These are phyloP conservation scores for Pegea sp. DNA, from an alignment of 23 tunicate genomes.

Conservation along the genomic window DNA sequence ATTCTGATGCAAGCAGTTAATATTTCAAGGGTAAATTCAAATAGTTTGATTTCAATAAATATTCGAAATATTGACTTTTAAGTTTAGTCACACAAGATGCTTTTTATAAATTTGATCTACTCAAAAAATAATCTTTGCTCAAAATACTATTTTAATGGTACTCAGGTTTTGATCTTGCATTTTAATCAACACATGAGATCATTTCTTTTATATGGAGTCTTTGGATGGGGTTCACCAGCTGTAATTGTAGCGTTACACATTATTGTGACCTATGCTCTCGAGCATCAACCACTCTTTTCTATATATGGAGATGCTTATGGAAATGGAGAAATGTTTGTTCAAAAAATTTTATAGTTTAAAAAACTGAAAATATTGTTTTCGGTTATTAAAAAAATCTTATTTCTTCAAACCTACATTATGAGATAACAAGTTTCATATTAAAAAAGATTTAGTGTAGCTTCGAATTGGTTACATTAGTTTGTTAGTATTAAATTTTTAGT, in stretches of 20 bases:
- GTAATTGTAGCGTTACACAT: constrained; percentile 21
- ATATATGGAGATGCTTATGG: constrained; percentile 40
- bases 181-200: constrained; percentile 10
- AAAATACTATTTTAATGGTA: no score
- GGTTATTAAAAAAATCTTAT: no score
- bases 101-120: neutral
- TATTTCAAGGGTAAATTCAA: constrained; percentile 19
- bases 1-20: constrained; percentile 33
- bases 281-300: constrained; percentile 9
- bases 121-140: neutral
- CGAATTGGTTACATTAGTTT: no score
- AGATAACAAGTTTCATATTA: no score
- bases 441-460: no score
- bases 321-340: constrained; percentile 58
- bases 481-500: no score
- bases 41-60: no score
- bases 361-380: no score
- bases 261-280: constrained; percentile 34
- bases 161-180: constrained; percentile 30
- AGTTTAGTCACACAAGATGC: no score
- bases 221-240: constrained; percentile 80
- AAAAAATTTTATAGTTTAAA: no score
- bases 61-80: no score
- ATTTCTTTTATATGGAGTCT: constrained; percentile 12
- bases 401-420: no score